Percentiles rank a stretch among this genome's conserved stretches.
Conservation (phyloP, 2,888 invertebrate genomes). For the Lasioglossum oenotherae region DNA sequence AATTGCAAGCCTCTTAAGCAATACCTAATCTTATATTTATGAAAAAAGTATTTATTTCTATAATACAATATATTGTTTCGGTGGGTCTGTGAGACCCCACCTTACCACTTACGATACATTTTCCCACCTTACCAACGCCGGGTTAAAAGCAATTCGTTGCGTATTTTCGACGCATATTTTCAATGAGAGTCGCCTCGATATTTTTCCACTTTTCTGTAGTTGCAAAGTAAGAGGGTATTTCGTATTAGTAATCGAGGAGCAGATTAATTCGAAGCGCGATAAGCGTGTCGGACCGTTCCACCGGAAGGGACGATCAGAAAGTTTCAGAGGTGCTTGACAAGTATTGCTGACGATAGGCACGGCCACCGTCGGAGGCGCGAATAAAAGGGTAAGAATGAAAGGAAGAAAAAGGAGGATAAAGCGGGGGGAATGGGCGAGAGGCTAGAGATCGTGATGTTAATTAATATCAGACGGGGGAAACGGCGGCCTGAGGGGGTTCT, state of each 20-base stretch:
- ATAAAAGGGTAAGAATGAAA: constrained; percentile 49
- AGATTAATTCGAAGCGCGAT: constrained; percentile 1
- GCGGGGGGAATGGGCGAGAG: constrained; percentile 17
- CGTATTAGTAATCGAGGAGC: not conserved
- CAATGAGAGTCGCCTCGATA: not conserved
- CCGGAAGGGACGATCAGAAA: constrained; percentile 37
- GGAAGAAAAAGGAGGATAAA: constrained; percentile 46
- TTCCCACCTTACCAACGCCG: too few relatives aligned
- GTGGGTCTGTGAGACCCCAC: too few relatives aligned
- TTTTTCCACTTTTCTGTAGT: not conserved
- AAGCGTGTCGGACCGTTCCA: constrained; percentile 9
- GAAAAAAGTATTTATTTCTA: too few relatives aligned
- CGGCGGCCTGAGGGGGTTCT: constrained; percentile 26
- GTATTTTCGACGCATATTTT: not conserved
- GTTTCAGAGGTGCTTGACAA: constrained; percentile 53
- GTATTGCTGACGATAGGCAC: constrained; percentile 55
- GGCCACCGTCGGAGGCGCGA: constrained; percentile 32
- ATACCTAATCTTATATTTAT: too few relatives aligned
- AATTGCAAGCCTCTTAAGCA: too few relatives aligned
- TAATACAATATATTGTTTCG: too few relatives aligned
- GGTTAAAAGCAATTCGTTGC: too few relatives aligned
- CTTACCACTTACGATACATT: too few relatives aligned
- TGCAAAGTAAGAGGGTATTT: not conserved
- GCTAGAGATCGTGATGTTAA: constrained; percentile 65
- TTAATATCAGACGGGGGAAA: constrained; percentile 56